Evolutionary conservation across 1,140 invertebrate genomes (phyloP), one percentile per base, ranked within the genome.

Genomic region (Oreohelix idahoensis): DNA sequence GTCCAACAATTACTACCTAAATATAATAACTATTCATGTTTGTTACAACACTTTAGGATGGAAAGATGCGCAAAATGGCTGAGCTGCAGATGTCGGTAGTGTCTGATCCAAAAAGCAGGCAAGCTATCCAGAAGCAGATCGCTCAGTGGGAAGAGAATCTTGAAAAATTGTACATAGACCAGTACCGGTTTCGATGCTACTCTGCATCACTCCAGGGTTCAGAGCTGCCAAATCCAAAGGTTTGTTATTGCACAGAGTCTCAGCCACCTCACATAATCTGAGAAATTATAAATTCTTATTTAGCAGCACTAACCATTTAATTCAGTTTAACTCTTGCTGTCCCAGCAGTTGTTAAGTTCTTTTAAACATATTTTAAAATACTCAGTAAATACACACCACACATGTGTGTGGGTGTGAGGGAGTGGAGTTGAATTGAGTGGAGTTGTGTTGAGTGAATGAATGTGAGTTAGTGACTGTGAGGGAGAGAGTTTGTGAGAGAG

Each of bases 211-310:
- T 99, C 84, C 98, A 98, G 92, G 97, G 96, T 89, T 96, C 97
- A 71, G 98, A 99, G 94, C 94, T 99, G 86, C 98, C 98, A 53
- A 99, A 99, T 94, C 98, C 98, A 53, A 99, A 99, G 96, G 97
- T 98, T 94, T 94, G 88, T 87, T 66, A 66, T 5, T 32, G 63
- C 29, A 32, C 2, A 11, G 10, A 58, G 42, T 45, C 42, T 45
- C 15, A n/a, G n/a, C n/a, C n/a, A n/a, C n/a, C n/a, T n/a, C n/a
- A n/a, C n/a, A n/a, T n/a, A n/a, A n/a, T n/a, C n/a, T n/a, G n/a
- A n/a, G n/a, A n/a, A n/a, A n/a, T n/a, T n/a, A n/a, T n/a, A n/a
- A n/a, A n/a, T n/a, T n/a, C n/a, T n/a, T n/a, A n/a, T n/a, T n/a
- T n/a, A n/a, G n/a, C n/a, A n/a, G n/a, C n/a, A n/a, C n/a, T n/a